Conservation (phyloP, 2,113 vertebrate genomes). For the pig (Sus scrofa) region DNA sequence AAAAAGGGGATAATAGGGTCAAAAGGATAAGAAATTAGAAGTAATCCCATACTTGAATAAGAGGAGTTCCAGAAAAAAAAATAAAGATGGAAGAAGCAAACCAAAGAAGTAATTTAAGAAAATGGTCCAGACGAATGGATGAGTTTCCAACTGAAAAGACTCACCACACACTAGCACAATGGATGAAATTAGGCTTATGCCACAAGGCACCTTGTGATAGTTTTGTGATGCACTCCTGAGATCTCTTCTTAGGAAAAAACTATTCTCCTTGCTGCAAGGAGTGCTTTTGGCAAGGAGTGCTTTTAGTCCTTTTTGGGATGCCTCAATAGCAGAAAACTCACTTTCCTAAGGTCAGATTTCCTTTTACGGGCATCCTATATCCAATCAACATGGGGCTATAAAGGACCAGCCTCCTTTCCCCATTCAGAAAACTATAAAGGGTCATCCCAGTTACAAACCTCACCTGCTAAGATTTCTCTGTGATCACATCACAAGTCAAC, state of each 20-base stretch:
- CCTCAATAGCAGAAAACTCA: background rate
- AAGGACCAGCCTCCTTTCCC: background rate
- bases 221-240: background rate
- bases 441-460: background rate
- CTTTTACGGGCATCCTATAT: background rate
- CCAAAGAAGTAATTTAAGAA: background rate
- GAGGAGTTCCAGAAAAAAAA: background rate
- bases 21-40: background rate
- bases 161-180: background rate
- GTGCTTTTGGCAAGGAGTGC: background rate
- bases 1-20: background rate
- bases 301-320: background rate
- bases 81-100: background rate
- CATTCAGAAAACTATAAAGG: background rate
- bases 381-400: background rate
- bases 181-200: background rate
- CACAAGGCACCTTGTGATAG: background rate
- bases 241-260: background rate
- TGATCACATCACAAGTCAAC: background rate
- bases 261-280: background rate
- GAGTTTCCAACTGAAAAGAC: background rate
- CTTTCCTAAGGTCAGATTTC: background rate
- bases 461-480: background rate
- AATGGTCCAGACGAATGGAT: background rate
- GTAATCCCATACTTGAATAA: background rate